These are phyloP conservation scores for Amblyteles armatorius DNA, from an alignment of 2,888 invertebrate genomes.

Conservation along the genomic window DNA sequence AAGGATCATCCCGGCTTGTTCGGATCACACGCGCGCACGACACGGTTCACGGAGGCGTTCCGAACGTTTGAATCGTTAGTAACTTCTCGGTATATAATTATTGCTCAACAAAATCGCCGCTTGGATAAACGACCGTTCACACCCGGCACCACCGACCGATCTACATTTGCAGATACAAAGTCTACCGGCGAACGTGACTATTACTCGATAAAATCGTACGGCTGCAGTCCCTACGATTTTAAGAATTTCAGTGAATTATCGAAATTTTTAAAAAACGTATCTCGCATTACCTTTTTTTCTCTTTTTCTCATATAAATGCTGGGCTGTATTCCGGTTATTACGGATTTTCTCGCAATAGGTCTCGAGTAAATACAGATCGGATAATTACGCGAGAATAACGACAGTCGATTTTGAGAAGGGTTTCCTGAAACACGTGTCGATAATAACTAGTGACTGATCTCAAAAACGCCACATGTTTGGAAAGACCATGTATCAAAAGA, in stretches of 20 bases:
- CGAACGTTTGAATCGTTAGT: slow-evolving; percentile 37
- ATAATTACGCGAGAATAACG: slow-evolving; percentile 30
- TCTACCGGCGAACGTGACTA: background rate
- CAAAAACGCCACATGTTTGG: background rate
- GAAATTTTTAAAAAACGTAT: background rate
- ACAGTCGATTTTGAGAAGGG: slow-evolving; percentile 17
- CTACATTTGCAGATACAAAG: slow-evolving; percentile 7
- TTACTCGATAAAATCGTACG: background rate
- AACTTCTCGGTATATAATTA: background rate
- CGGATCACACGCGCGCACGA: background rate
- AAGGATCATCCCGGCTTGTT: background rate
- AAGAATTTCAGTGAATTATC: background rate
- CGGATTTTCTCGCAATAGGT: slow-evolving; percentile 58
- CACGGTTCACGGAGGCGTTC: slow-evolving; percentile 8
- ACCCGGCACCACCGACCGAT: background rate
- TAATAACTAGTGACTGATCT: background rate
- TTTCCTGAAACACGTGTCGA: slow-evolving; percentile 35
- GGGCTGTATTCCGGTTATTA: slow-evolving; percentile 61
- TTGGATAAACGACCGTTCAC: slow-evolving; percentile 11
- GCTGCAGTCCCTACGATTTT: background rate
- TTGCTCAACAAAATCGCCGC: slow-evolving; percentile 37
- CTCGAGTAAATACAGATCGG: background rate
- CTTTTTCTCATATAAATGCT: slow-evolving; percentile 9
- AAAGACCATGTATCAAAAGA: background rate
- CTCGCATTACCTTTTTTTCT: too few species aligned